Percentiles rank a stretch among this genome's conserved stretches.
phyloP scores from a whole-genome alignment of 2,797 vertebrate genomes.

The Poeciliopsis infans region DNA sequence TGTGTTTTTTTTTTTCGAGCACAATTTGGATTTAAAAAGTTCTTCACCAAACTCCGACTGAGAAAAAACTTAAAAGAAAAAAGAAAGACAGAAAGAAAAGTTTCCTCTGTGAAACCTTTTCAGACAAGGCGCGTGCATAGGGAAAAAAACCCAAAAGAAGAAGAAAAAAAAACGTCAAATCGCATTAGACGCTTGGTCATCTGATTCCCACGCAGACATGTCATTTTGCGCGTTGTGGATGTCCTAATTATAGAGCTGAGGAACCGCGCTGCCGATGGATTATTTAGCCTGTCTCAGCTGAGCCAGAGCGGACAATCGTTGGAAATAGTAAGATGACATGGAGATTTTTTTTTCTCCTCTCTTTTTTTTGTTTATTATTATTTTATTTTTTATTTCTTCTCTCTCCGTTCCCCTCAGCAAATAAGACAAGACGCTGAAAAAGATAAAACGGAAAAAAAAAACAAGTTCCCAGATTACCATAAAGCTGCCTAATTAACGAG shows the following conservation, averaged over 20 bases:
- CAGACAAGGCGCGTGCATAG: constrained; percentile 51
- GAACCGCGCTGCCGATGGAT: constrained; percentile 61
- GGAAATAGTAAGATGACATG: constrained; percentile 38
- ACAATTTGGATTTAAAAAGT: not conserved
- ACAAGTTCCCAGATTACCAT: not conserved
- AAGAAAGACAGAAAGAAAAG: too few relatives aligned
- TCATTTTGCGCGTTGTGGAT: constrained; percentile 50
- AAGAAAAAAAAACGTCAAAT: constrained; percentile 32
- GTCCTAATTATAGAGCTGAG: constrained; percentile 69
- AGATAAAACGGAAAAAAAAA: not conserved
- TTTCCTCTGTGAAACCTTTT: constrained; percentile 19
- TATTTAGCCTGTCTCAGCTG: constrained; percentile 60
- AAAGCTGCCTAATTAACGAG: not conserved
- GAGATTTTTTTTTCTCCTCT: not conserved
- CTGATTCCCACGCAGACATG: constrained; percentile 55
- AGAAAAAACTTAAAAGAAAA: too few relatives aligned
- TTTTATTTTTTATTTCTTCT: not conserved
- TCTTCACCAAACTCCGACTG: not conserved
- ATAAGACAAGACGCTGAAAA: not conserved
- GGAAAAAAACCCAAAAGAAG: constrained; percentile 6
- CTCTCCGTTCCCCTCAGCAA: too few relatives aligned
- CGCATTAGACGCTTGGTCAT: constrained; percentile 49
- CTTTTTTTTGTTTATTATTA: too few relatives aligned
- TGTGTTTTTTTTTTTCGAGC: not conserved
- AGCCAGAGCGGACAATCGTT: constrained; percentile 57